Evolutionary conservation across 2,888 invertebrate species (phyloP).

Genomic region (Magallana nippona): DNA sequence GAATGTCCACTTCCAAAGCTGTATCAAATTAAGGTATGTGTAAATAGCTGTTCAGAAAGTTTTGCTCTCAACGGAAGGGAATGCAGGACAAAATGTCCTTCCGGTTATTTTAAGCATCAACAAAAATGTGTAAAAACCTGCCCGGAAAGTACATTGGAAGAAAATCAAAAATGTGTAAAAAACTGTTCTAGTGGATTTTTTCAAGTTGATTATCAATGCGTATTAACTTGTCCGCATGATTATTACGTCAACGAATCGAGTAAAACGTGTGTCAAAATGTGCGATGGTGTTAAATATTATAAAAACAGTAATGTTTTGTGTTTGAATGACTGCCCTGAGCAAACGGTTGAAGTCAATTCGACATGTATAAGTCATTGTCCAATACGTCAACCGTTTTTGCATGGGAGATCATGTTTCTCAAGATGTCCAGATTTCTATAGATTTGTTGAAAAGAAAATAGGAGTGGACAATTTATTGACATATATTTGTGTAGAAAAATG

Average conservation of each 20-base stretch:
- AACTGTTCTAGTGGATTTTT: too few species aligned
- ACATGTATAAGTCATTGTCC: neutral
- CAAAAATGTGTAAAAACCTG: neutral
- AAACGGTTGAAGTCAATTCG: neutral
- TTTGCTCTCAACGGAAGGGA: too few species aligned
- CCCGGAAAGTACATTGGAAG: too few species aligned
- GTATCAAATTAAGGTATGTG: too few species aligned
- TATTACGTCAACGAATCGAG: neutral
- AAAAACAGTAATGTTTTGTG: neutral
- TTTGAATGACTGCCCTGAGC: neutral
- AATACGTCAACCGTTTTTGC: neutral
- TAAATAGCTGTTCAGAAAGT: too few species aligned
- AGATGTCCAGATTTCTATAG: neutral
- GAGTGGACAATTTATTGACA: neutral
- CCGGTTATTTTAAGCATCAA: neutral
- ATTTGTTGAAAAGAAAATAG: neutral
- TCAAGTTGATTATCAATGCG: too few species aligned
- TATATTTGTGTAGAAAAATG: neutral
- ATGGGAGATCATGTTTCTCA: neutral
- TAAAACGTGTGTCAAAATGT: neutral
- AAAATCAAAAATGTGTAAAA: too few species aligned
- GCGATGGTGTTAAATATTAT: neutral
- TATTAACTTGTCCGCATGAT: neutral
- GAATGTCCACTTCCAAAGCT: too few species aligned
- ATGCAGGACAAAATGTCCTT: neutral